Evolutionary conservation across 2,888 invertebrate species (phyloP).

Genomic region (Zootermopsis nevadensis): DNA sequence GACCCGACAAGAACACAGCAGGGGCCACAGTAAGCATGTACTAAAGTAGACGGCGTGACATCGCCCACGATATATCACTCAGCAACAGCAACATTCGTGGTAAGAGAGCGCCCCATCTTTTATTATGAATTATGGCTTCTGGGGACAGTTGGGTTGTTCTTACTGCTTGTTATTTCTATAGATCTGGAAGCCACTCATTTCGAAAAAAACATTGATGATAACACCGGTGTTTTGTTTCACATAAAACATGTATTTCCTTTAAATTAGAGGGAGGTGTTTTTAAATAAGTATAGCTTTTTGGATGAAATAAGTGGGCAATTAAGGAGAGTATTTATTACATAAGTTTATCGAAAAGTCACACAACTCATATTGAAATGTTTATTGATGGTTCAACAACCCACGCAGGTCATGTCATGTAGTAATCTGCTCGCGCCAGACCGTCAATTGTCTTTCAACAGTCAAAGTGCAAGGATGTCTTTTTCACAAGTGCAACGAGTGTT

Average conservation of each 20-base stretch:
- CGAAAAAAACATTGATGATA: not conserved
- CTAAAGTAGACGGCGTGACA: slow-evolving; percentile 43
- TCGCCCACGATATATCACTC: slow-evolving; percentile 46
- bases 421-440: too few species aligned
- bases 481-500: too few species aligned
- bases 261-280: not conserved
- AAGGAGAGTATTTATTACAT: too few species aligned
- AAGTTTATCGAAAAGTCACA: too few species aligned
- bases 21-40: slow-evolving; percentile 46
- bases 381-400: too few species aligned
- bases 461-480: too few species aligned
- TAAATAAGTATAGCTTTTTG: not conserved
- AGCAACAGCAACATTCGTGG: slow-evolving; percentile 31
- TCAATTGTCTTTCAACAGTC: too few species aligned
- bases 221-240: not conserved
- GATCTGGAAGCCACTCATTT: not conserved
- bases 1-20: slow-evolving; percentile 45
- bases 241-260: not conserved
- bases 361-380: too few species aligned
- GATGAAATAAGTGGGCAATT: too few species aligned
- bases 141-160: not conserved
- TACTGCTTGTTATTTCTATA: not conserved
- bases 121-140: slow-evolving; percentile 45
- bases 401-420: too few species aligned
- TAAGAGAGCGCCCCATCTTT: slow-evolving; percentile 30